Evolutionary conservation across 2,113 vertebrate genomes (phyloP).

Genomic region (Entomyzon cyanotis): DNA sequence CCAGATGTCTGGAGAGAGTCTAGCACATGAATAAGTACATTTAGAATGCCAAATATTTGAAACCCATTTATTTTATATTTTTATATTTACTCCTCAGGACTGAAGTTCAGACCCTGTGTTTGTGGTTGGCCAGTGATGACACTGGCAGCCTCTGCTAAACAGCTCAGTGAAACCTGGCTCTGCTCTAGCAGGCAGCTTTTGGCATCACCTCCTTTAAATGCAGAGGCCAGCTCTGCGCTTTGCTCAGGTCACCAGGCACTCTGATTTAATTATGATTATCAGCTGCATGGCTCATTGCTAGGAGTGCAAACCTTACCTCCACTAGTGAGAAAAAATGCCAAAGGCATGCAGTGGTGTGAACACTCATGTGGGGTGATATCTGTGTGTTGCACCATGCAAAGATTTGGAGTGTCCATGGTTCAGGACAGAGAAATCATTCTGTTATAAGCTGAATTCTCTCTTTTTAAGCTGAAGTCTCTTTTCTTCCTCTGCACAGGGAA

Average conservation of each 20-base stretch:
- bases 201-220: not conserved
- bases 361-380: accelerated
- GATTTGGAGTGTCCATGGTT: too few species aligned
- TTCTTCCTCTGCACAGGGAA: not conserved
- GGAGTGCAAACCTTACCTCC: not conserved
- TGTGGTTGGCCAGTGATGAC: not conserved
- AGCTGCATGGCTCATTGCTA: not conserved
- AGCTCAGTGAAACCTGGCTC: not conserved
- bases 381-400: accelerated
- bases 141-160: not conserved
- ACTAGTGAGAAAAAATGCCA: not conserved
- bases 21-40: not conserved
- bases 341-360: not conserved
- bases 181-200: not conserved
- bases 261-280: not conserved
- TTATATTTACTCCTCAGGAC: not conserved
- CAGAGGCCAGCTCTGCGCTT: not conserved
- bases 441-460: not conserved
- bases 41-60: not conserved
- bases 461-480: not conserved
- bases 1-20: not conserved
- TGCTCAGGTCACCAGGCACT: not conserved
- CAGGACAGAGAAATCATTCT: not conserved
- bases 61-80: not conserved
- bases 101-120: not conserved